These are phyloP conservation scores for Allygus modestus DNA, from an alignment of 2,888 invertebrate genomes.

Conservation along the genomic window DNA sequence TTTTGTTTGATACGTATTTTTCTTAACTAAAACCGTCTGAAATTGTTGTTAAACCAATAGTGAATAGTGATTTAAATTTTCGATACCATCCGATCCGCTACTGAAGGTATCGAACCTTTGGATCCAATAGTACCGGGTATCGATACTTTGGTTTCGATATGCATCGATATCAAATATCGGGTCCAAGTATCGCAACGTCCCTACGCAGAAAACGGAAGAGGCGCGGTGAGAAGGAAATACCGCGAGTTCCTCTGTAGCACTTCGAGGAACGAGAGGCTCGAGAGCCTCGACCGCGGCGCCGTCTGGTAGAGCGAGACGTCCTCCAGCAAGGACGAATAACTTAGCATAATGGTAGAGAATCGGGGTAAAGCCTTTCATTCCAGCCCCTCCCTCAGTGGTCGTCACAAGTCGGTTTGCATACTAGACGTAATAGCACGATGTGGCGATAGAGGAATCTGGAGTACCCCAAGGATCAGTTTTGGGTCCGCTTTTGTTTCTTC, in stretches of 20 bases:
- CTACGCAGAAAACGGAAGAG: no score
- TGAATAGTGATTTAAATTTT: no score
- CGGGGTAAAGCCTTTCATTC: background rate
- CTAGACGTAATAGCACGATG: background rate
- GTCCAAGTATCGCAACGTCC: no score
- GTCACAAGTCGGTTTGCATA: background rate
- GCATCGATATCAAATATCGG: no score
- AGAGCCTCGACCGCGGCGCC: background rate
- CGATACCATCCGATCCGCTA: no score
- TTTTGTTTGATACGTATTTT: no score
- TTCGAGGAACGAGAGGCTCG: background rate
- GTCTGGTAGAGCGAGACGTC: background rate
- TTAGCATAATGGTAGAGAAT: constrained; percentile 2
- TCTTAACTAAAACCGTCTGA: no score
- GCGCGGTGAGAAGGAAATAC: background rate
- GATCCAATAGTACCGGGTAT: no score
- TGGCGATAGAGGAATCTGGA: background rate
- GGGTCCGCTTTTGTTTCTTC: background rate
- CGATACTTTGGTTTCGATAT: no score
- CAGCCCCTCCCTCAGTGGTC: background rate
- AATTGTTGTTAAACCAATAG: no score
- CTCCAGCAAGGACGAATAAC: constrained; percentile 28
- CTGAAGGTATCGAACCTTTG: no score
- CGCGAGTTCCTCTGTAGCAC: background rate
- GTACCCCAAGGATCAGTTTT: background rate